Percentiles rank a stretch among this genome's conserved stretches.
Conservation (phyloP, 1,140 invertebrate species). For the Leptinotarsa undecemlineata region DNA sequence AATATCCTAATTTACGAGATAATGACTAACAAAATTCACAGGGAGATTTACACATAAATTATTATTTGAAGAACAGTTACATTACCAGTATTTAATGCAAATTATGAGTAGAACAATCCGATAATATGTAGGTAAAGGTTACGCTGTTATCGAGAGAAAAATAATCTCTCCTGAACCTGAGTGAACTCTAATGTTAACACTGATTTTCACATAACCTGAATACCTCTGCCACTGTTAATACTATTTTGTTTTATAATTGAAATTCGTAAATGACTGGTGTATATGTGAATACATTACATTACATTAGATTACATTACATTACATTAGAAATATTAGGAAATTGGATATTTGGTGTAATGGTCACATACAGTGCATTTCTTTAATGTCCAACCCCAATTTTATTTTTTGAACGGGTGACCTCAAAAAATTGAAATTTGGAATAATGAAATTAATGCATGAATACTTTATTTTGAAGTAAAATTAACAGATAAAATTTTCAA, state of each 20-base stretch:
- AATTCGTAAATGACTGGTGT: neutral
- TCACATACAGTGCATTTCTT: too few species aligned
- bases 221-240: neutral
- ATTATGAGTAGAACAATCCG: neutral
- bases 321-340: too few species aligned
- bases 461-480: too few species aligned
- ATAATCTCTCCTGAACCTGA: neutral
- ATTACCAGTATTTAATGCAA: neutral
- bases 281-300: neutral
- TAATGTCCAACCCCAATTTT: too few species aligned
- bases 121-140: conserved; percentile 2
- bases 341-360: too few species aligned
- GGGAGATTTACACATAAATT: neutral
- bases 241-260: neutral
- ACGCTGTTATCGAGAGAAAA: neutral
- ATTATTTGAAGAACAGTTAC: neutral
- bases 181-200: neutral
- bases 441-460: too few species aligned
- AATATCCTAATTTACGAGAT: too few species aligned
- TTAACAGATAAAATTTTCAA: too few species aligned
- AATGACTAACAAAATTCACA: neutral
- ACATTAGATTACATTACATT: too few species aligned
- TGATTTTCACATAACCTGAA: conserved; percentile 6
- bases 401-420: too few species aligned
- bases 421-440: too few species aligned